Base-by-base conservation (phyloP, 2,113 vertebrate genomes). In the Phalacrocorax brasilianus region DNA sequence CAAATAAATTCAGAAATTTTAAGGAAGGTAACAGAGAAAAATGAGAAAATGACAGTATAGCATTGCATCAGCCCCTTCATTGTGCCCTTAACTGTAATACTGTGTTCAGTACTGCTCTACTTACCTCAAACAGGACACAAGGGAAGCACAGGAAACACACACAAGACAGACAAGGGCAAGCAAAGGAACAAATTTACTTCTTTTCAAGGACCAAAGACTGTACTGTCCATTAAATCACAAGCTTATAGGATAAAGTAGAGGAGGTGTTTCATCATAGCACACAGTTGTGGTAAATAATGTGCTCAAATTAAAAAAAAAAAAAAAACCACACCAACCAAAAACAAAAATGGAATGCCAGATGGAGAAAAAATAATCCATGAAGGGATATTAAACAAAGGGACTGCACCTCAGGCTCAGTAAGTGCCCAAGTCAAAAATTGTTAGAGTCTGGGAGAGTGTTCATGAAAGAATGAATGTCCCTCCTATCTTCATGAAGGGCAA, bases 201-300 rank as follows among this genome's bases (percentile, higher is more conserved):
- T 65, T 22, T 83, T 83, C 50, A 62, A 58, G 47, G 23, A 75
- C 23, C 33, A 79, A 68, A 86, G 63, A 19, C 13, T 13, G 3
- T 23, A 42, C 8, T 18, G 18, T 30, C 7, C 58, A 68, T 50
- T 76, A 83, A 83, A 80, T 27, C 61, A 63, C 67, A 80, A 58
- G 14, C 9, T 63, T 72, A n/a, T 26, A 80, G 12, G 23, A 38
- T 44, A 21, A 92, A 79, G 26, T 22, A 7, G 5, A 30, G 3
- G 7, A 55, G 11, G 2, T 58, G 5, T 45, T 93, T 68, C 19
- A 30, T 47, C 53, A 44, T n/a, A 82, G 85, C 1, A 5, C 12
- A 23, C 6, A 32, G 8, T 0, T 55, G 12, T 18, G 9, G 17
- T 17, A 22, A 20, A 8, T 20, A 45, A 63, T 1, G 4, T 38